A percentile compares a stretch with the other conserved stretches of the same genome.
Evolutionary conservation across 1,140 invertebrate species (phyloP).

Genomic region (Phenacoccus solenopsis): DNA sequence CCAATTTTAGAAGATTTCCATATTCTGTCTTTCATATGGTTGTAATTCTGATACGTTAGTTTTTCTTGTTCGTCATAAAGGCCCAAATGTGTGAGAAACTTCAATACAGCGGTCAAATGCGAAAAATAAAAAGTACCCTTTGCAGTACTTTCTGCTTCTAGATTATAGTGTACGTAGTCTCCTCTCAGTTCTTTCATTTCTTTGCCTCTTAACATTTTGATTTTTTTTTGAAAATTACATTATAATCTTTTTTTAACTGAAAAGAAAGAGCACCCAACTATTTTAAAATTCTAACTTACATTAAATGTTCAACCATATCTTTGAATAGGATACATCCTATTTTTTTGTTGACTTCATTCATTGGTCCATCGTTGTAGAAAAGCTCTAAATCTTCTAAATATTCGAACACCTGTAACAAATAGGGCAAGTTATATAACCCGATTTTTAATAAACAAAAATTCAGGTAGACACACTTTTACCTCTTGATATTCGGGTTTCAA

Average conservation of each 20-base stretch:
- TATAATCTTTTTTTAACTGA: no score
- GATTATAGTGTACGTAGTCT: no score
- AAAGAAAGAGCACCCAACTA: no score
- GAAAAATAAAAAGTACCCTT: conserved; percentile 56
- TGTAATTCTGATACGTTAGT: conserved; percentile 47
- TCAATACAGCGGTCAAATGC: conserved; percentile 74
- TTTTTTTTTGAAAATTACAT: no score
- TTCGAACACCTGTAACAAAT: neutral
- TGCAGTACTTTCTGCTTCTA: no score
- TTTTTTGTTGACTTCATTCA: neutral
- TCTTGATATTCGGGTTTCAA: neutral
- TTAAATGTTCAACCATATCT: neutral
- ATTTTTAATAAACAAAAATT: no score
- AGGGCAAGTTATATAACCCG: no score
- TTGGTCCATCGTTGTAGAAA: neutral
- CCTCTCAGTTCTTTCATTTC: no score
- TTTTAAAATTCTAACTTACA: neutral
- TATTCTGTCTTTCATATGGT: conserved; percentile 39
- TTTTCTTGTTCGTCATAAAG: conserved; percentile 46
- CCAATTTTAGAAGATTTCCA: conserved; percentile 67
- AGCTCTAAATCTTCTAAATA: neutral
- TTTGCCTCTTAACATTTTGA: no score
- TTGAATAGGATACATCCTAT: neutral
- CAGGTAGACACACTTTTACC: neutral
- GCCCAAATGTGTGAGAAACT: conserved; percentile 59